These are phyloP conservation scores for Dinomys branickii DNA, from an alignment of 2,113 vertebrate species.

Conservation along the genomic window DNA sequence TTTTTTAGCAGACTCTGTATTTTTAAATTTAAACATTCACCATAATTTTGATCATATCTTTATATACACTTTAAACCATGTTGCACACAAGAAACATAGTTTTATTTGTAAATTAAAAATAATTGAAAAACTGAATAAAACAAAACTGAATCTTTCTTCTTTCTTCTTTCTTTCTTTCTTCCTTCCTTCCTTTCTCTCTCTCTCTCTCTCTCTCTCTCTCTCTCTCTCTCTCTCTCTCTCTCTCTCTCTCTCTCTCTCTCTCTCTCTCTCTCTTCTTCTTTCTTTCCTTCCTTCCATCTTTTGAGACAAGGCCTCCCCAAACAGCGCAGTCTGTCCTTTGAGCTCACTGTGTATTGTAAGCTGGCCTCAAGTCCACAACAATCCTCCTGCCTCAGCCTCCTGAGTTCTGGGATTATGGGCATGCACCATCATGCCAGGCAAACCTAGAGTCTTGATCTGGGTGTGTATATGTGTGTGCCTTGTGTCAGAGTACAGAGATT, in stretches of 20 bases:
- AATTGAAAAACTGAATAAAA: no score
- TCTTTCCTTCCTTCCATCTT: no score
- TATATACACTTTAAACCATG: background rate
- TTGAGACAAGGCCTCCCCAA: no score
- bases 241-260: no score
- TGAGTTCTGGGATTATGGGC: no score
- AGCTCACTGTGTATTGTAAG: no score
- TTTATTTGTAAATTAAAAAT: background rate
- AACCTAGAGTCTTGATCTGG: background rate
- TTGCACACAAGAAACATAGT: background rate
- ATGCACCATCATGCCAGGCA: background rate
- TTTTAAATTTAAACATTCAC: background rate
- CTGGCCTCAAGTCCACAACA: background rate
- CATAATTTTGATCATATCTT: background rate
- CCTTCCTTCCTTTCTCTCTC: no score
- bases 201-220: no score
- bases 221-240: no score
- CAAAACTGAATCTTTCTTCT: background rate
- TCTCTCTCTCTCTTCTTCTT: no score
- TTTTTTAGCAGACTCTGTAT: background rate
- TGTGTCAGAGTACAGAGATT: background rate
- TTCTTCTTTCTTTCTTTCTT: no score
- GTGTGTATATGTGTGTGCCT: fast-evolving
- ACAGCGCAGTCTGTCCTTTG: background rate
- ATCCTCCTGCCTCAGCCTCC: background rate